Base-by-base conservation (phyloP, 2,113 vertebrate genomes). In the Carassius carassius region DNA sequence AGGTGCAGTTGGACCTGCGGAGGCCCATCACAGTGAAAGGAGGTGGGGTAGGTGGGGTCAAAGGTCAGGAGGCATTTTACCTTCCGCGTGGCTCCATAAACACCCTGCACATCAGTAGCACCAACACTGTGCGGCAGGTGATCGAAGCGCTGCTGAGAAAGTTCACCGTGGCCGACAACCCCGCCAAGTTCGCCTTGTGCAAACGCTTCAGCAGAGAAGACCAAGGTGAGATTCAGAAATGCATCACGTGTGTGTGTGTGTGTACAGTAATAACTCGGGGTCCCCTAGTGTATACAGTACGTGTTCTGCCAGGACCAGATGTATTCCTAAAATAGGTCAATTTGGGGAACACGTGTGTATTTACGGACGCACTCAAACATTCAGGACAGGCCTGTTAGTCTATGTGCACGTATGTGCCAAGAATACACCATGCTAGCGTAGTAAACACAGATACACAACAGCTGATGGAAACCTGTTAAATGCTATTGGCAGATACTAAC, bases 111-210 rank as follows among this genome's bases (percentile, higher is more conserved):
- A 96, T 99, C 95, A 98, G 98, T 95, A 99, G 97, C 88, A 93
- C 90, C 37, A 97, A 98, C 89, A 99, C 97, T 0, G 97, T 97
- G 0, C 94, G 89, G 79, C 96, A 99, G 87, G 98, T 99, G 32
- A 98, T 99, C 0, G 94, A 96, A 87, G 98, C 98, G 82, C 92
- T 99, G 93, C 95, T 99, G 85, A 95, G 90, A 51, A 99, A 99
- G 92, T 99, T 98, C 91, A 94, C 95, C 0, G 95, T 99, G 58
- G 94, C 96, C 0, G 98, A 99, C 94, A 99, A 98, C 92, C 98
- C 98, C 8, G 96, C 96, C 0, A 99, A 99, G 92, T 99, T 97
- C 89, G 98, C 97, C 91, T 95, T 99, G 92, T 99, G 97, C 91
- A 99, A 99, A 84, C 96, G 96, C 65, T 98, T 95, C 89, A 93